A percentile compares a stretch with the other conserved stretches of the same genome.
Evolutionary conservation across 2,888 invertebrate genomes (phyloP).

Genomic region (Tinea semifulvella): DNA sequence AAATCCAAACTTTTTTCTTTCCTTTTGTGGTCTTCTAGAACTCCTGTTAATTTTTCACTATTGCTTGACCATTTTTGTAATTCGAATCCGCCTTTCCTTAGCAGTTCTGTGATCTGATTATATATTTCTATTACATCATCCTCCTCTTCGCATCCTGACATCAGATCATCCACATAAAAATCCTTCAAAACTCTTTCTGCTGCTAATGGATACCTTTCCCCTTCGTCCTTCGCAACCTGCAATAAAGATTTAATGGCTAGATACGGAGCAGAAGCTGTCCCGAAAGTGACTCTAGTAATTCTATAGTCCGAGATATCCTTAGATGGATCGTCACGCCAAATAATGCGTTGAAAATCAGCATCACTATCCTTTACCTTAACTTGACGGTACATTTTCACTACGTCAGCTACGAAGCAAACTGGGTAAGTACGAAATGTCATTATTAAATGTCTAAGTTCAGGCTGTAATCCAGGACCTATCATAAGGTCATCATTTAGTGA

Average conservation of each 20-base stretch:
- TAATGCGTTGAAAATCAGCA: conserved; percentile 21
- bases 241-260: conserved; percentile 20
- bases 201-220: conserved; percentile 17
- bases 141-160: conserved; percentile 5
- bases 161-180: conserved; percentile 12
- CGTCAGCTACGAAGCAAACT: conserved; percentile 22
- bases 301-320: conserved; percentile 17
- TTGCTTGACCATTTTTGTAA: conserved; percentile 14
- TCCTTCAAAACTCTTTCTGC: conserved; percentile 13
- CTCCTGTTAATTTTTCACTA: neutral
- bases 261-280: conserved; percentile 22
- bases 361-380: conserved; percentile 18
- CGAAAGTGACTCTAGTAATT: conserved; percentile 20
- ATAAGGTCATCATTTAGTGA: conserved; percentile 15
- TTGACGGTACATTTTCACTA: conserved; percentile 24
- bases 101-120: conserved; percentile 1
- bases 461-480: conserved; percentile 15
- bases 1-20: conserved; percentile 14
- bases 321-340: conserved; percentile 18
- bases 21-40: neutral
- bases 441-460: conserved; percentile 21
- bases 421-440: conserved; percentile 22
- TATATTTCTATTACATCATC: conserved; percentile 2
- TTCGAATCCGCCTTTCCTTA: conserved; percentile 11
- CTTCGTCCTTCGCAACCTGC: conserved; percentile 18